These are phyloP conservation scores for Subacronicta megacephala DNA, from an alignment of 2,888 invertebrate genomes.

Conservation along the genomic window DNA sequence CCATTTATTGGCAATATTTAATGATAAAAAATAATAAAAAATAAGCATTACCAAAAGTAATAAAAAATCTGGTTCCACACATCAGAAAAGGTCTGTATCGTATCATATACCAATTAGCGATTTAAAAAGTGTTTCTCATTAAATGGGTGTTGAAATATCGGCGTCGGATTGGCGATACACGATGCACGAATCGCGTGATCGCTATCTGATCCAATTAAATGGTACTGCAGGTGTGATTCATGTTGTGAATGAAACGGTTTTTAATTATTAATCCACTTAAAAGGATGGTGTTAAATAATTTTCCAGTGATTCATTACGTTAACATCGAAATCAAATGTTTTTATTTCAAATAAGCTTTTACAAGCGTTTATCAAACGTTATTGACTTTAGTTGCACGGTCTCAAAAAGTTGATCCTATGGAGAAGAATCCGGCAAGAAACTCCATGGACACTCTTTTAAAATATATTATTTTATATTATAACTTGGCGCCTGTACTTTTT, in stretches of 20 bases:
- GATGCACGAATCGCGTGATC: constrained; percentile 35
- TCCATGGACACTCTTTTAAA: too few species aligned
- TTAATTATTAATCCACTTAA: constrained; percentile 41
- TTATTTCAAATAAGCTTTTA: too few species aligned
- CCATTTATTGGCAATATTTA: too few species aligned
- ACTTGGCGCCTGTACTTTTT: too few species aligned
- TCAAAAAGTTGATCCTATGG: too few species aligned
- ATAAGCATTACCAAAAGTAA: neutral
- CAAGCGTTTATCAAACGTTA: too few species aligned
- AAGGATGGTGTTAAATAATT: constrained; percentile 18
- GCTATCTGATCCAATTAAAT: constrained; percentile 42
- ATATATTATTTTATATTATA: too few species aligned
- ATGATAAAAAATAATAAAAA: too few species aligned
- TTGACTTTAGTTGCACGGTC: too few species aligned
- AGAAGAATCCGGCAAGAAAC: too few species aligned
- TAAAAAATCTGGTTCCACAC: neutral
- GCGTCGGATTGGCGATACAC: constrained; percentile 30
- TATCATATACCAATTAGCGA: constrained; percentile 50
- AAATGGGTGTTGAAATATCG: constrained; percentile 56
- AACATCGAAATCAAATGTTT: too few species aligned
- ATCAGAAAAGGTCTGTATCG: constrained; percentile 12
- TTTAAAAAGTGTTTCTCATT: constrained; percentile 38
- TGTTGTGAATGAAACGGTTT: constrained; percentile 25
- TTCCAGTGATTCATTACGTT: constrained; percentile 34
- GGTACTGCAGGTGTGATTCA: constrained; percentile 6